Evolutionary conservation across 2,888 invertebrate species (phyloP).

Genomic region (Malthinus flaveolus): DNA sequence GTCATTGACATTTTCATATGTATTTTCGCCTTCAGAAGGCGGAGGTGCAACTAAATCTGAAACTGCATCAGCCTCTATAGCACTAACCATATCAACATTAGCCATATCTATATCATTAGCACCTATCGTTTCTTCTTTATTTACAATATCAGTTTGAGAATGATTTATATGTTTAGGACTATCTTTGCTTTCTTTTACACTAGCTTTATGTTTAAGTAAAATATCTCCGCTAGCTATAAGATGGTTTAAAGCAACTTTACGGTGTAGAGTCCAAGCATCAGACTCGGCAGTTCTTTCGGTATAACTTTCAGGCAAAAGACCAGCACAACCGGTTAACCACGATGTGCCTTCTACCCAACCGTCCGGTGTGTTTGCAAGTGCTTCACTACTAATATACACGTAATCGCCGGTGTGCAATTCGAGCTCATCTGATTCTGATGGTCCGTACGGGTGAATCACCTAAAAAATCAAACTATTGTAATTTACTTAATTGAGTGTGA

Average conservation of each 20-base stretch:
- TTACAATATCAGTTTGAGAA: conserved; percentile 2
- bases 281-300: conserved; percentile 84
- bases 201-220: conserved; percentile 2
- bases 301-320: conserved; percentile 80
- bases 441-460: conserved; percentile 77
- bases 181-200: neutral
- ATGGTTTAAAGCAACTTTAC: conserved; percentile 62
- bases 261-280: conserved; percentile 89
- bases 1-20: conserved; percentile 13
- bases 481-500: no score
- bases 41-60: neutral
- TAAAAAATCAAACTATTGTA: conserved; percentile 45
- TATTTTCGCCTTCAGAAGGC: conserved; percentile 2
- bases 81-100: conserved; percentile 3
- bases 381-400: conserved; percentile 78
- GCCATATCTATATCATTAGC: neutral
- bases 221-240: conserved; percentile 1
- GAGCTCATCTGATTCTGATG: conserved; percentile 80
- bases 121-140: conserved; percentile 2
- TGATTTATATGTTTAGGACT: conserved; percentile 10
- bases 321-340: conserved; percentile 79
- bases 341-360: conserved; percentile 88
- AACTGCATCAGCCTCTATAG: conserved; percentile 1
- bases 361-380: conserved; percentile 73
- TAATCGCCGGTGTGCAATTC: conserved; percentile 85